A percentile compares a stretch with the other conserved stretches of the same genome.
Conservation (phyloP, 2,113 vertebrate species). For the Haemorhous mexicanus region DNA sequence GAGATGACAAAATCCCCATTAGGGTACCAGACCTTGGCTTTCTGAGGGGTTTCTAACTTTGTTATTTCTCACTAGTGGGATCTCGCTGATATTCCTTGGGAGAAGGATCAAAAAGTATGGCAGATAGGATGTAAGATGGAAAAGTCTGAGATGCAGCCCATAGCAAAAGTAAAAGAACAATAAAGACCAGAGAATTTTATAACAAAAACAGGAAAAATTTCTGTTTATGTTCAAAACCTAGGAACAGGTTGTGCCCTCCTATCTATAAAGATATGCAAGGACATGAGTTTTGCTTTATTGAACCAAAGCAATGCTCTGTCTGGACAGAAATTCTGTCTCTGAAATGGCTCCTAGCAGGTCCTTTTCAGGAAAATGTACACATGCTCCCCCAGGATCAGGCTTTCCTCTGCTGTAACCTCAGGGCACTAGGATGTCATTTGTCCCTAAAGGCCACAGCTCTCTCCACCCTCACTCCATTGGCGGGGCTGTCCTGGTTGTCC, state of each 20-base stretch:
- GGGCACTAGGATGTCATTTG: not conserved
- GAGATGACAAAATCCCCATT: not conserved
- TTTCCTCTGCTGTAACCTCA: not conserved
- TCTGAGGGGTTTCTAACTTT: not conserved
- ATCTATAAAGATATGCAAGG: not conserved
- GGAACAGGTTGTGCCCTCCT: not conserved
- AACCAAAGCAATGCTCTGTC: not conserved
- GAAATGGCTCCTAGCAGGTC: not conserved
- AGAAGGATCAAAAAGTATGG: not conserved
- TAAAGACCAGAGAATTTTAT: not conserved
- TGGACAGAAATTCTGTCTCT: not conserved
- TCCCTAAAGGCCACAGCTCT: not conserved
- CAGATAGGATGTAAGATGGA: not conserved
- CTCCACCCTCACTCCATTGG: not conserved
- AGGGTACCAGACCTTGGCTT: not conserved
- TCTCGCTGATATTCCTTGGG: not conserved
- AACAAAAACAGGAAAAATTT: not conserved
- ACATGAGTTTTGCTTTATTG: not conserved
- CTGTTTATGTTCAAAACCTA: not conserved
- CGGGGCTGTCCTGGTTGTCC: fast-evolving
- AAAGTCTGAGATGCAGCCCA: fast-evolving
- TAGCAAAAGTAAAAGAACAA: not conserved
- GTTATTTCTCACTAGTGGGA: not conserved
- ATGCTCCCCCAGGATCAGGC: not conserved
- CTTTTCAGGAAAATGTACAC: not conserved